phyloP scores from a whole-genome alignment of 2,113 vertebrate species.

The Pithys albifrons region DNA sequence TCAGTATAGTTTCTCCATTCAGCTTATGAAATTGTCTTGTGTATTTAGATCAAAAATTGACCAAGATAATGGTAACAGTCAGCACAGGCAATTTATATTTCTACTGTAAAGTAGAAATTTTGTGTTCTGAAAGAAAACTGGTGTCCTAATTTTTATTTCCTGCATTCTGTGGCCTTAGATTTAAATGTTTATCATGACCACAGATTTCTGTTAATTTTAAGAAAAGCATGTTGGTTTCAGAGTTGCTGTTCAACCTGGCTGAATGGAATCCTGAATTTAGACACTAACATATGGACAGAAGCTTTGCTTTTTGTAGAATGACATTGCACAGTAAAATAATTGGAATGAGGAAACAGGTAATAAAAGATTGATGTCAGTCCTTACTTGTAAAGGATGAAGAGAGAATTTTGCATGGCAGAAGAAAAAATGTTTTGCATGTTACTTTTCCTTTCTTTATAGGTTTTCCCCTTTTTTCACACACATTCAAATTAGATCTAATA shows the following conservation, averaged over 20 bases:
- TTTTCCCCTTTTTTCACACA: neutral
- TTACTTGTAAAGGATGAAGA: neutral
- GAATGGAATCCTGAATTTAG: neutral
- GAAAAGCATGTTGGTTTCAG: neutral
- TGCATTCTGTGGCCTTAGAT: neutral
- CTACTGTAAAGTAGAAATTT: neutral
- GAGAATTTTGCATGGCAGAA: neutral
- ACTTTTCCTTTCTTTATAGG: neutral
- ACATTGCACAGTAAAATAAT: neutral
- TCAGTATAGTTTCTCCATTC: neutral
- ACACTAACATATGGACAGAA: neutral
- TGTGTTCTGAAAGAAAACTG: neutral
- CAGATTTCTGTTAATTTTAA: neutral
- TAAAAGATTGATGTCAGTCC: accelerated
- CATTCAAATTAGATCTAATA: neutral
- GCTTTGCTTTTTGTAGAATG: neutral
- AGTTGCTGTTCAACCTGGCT: neutral
- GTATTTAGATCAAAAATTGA: neutral
- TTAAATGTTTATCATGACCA: neutral
- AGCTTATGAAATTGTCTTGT: neutral
- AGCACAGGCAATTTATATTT: neutral
- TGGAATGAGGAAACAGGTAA: neutral
- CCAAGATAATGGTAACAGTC: neutral
- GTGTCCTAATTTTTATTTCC: neutral
- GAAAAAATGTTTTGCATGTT: neutral